phyloP scores from a whole-genome alignment of 2,888 invertebrate species.

The Adelphocoris suturalis region DNA sequence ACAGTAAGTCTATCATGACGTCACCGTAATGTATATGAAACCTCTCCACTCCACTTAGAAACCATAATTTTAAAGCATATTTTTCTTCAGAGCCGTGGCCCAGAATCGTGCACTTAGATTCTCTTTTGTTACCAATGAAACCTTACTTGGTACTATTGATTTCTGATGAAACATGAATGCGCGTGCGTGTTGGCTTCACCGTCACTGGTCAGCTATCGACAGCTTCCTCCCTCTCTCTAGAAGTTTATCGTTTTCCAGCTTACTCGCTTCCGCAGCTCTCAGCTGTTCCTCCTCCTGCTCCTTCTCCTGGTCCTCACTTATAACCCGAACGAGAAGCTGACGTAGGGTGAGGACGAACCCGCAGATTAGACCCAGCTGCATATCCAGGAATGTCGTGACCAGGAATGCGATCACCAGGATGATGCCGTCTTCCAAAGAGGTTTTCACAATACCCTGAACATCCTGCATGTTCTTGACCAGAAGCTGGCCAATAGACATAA shows the following conservation, averaged over 20 bases:
- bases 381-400: slow-evolving; percentile 64
- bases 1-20: no score
- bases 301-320: slow-evolving; percentile 54
- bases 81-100: no score
- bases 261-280: not conserved
- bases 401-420: slow-evolving; percentile 64
- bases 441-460: slow-evolving; percentile 49
- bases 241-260: slow-evolving; percentile 30
- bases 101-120: no score
- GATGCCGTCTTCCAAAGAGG: slow-evolving; percentile 66
- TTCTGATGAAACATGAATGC: no score
- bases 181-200: not conserved
- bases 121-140: no score
- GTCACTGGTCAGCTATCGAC: slow-evolving; percentile 29
- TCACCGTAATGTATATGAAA: no score
- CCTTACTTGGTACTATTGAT: no score
- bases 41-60: no score
- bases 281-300: not conserved
- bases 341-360: slow-evolving; percentile 71
- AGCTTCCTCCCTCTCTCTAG: slow-evolving; percentile 13
- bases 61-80: no score
- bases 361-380: slow-evolving; percentile 70
- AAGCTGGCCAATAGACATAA: slow-evolving; percentile 69
- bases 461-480: slow-evolving; percentile 59
- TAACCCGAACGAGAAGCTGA: slow-evolving; percentile 68